phyloP scores from a whole-genome alignment of 2,113 vertebrate genomes.

The Narcine bancroftii region DNA sequence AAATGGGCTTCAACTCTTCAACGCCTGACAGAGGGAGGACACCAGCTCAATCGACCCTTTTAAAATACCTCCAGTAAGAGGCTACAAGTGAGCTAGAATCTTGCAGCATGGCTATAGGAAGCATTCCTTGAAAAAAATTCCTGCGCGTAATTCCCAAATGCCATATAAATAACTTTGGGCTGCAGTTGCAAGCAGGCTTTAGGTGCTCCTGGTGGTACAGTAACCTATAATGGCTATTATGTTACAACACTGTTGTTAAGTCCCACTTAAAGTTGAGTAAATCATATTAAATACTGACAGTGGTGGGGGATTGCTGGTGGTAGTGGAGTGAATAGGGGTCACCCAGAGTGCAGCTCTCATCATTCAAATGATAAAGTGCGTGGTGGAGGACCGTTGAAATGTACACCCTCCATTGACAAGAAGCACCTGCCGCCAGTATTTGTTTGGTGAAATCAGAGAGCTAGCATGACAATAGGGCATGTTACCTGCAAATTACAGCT shows the following conservation, averaged over 20 bases:
- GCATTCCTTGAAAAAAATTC: too few relatives aligned
- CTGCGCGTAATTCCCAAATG: background rate
- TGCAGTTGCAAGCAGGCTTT: background rate
- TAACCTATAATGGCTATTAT: background rate
- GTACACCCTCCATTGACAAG: slow-evolving; percentile 39
- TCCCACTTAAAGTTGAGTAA: slow-evolving; percentile 41
- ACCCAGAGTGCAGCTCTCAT: background rate
- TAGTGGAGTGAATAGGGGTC: background rate
- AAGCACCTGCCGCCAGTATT: slow-evolving; percentile 1
- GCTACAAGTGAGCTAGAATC: background rate
- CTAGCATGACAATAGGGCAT: slow-evolving; percentile 29
- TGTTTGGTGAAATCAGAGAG: slow-evolving; percentile 40
- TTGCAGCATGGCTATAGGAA: background rate
- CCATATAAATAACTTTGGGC: background rate
- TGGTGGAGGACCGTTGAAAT: slow-evolving; percentile 31
- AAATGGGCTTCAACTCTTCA: background rate
- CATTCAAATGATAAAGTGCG: slow-evolving; percentile 28
- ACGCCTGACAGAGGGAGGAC: background rate
- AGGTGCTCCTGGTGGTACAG: background rate
- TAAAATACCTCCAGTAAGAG: background rate
- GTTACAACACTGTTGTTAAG: background rate
- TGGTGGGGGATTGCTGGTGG: background rate
- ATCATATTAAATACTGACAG: slow-evolving; percentile 34
- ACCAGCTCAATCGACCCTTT: background rate
- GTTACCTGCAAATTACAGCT: slow-evolving; percentile 32